Evolutionary conservation across 2,113 vertebrate species (phyloP).

Genomic region (Pelecanoides urinatrix): DNA sequence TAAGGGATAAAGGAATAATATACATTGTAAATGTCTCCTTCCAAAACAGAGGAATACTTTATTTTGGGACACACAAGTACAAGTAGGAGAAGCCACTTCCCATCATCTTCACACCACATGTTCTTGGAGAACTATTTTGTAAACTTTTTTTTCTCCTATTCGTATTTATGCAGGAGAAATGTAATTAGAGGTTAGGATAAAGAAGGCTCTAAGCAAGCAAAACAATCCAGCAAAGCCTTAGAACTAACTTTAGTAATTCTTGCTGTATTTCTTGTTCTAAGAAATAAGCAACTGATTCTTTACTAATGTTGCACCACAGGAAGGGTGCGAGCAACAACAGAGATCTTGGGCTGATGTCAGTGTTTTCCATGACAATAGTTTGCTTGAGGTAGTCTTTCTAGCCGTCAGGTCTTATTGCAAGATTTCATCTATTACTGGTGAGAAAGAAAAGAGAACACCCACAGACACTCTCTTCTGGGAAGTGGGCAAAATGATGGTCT

Average conservation of each 20-base stretch:
- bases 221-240: not conserved
- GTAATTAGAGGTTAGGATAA: slow-evolving; percentile 29
- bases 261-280: not conserved
- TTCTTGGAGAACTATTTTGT: not conserved
- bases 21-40: not conserved
- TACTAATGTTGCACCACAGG: not conserved
- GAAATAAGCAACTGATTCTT: not conserved
- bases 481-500: slow-evolving; percentile 35
- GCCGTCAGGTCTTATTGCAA: slow-evolving; percentile 25
- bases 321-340: not conserved
- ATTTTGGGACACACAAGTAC: not conserved
- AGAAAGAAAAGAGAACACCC: slow-evolving; percentile 52
- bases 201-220: not conserved
- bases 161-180: not conserved
- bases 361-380: slow-evolving; percentile 12
- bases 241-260: not conserved
- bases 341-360: not conserved
- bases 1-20: not conserved
- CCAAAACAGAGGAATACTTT: not conserved
- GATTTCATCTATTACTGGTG: slow-evolving; percentile 10
- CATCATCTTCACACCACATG: not conserved
- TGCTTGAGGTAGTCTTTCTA: slow-evolving; percentile 33
- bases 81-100: not conserved
- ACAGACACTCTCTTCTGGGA: slow-evolving; percentile 36
- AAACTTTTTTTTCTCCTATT: not conserved